phyloP scores from a whole-genome alignment of 2,888 invertebrate genomes.

The Eupithecia subumbrata region DNA sequence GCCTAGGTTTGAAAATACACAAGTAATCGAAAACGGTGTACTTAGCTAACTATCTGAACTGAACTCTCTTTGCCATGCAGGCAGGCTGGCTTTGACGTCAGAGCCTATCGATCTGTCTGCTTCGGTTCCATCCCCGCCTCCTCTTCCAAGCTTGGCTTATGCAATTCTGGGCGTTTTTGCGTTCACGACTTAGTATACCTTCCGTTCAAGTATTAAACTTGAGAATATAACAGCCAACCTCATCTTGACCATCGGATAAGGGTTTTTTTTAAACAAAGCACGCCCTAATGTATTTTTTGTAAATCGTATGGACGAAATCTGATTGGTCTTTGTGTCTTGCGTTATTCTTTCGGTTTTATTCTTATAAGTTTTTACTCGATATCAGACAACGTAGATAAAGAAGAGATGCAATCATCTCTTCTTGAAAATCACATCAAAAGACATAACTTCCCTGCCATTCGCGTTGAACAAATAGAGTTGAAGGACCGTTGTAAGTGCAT shows the following conservation, averaged over 20 bases:
- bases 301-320: not conserved
- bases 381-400: not conserved
- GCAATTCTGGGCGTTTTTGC: constrained; percentile 60
- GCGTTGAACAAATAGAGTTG: constrained; percentile 12
- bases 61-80: constrained; percentile 25
- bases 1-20: not conserved
- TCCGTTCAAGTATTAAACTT: not conserved
- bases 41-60: not conserved
- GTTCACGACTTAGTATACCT: constrained; percentile 21
- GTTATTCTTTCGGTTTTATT: not conserved
- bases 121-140: constrained; percentile 52
- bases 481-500: constrained; percentile 29
- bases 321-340: constrained; percentile 1
- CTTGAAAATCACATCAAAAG: not conserved
- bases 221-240: not conserved
- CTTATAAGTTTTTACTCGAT: not conserved
- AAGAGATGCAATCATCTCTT: too few species aligned
- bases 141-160: constrained; percentile 61
- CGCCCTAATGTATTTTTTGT: too few species aligned
- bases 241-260: not conserved
- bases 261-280: not conserved
- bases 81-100: constrained; percentile 70
- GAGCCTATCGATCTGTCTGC: constrained; percentile 75
- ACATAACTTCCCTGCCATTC: not conserved
- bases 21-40: not conserved